These are phyloP conservation scores for Pterostichus madidus DNA, from an alignment of 2,888 invertebrate genomes.

Conservation along the genomic window DNA sequence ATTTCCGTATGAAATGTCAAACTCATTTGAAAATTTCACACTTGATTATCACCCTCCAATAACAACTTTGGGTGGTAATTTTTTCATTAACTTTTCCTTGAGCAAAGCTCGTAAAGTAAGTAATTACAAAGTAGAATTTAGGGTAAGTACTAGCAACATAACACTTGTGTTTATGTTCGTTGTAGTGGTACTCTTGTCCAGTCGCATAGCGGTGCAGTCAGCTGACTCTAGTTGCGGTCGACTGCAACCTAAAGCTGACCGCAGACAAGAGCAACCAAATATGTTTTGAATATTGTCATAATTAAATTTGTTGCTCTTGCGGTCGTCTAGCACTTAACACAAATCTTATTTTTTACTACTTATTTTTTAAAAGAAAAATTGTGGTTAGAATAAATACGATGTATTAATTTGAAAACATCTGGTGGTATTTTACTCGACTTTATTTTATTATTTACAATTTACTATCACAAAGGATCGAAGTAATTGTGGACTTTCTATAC, in stretches of 20 bases:
- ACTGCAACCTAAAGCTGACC: conserved; percentile 34
- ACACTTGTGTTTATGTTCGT: not conserved
- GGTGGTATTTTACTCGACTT: not conserved
- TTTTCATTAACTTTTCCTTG: too few relatives aligned
- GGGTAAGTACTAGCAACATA: not conserved
- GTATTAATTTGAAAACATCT: not conserved
- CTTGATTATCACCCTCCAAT: too few relatives aligned
- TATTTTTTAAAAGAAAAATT: not conserved
- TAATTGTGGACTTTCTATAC: conserved; percentile 1
- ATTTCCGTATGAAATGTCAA: too few relatives aligned
- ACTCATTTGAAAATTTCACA: too few relatives aligned
- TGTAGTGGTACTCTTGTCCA: conserved; percentile 12
- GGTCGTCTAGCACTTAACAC: conserved; percentile 8
- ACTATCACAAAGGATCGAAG: not conserved
- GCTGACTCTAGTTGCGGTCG: conserved; percentile 34
- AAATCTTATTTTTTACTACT: conserved; percentile 17
- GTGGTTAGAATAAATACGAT: not conserved
- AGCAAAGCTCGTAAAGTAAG: not conserved
- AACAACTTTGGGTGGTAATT: too few relatives aligned
- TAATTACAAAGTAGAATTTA: not conserved
- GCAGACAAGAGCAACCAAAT: conserved; percentile 16
- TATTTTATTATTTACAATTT: not conserved
- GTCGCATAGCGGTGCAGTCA: conserved; percentile 36
- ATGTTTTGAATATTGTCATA: conserved; percentile 41
- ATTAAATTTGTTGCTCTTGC: conserved; percentile 38